phyloP scores from a whole-genome alignment of 2,888 invertebrate species.

The Apodemia duryi region DNA sequence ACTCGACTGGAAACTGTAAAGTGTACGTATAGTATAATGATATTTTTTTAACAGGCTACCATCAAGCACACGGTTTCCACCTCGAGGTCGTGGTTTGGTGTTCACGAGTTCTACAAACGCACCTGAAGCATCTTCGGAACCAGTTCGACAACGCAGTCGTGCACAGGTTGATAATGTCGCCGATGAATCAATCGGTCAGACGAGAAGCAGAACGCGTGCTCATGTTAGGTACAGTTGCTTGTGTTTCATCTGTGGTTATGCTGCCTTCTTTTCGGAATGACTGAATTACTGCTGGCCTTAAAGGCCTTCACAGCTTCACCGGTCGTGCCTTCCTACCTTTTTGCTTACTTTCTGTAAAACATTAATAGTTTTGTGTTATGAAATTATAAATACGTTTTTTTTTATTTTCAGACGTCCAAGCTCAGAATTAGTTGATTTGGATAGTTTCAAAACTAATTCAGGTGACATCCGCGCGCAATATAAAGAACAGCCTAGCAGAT shows the following conservation, averaged over 20 bases:
- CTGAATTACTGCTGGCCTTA: too few relatives aligned
- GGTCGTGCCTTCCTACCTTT: not conserved
- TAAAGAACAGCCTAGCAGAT: slow-evolving; percentile 66
- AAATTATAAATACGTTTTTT: not conserved
- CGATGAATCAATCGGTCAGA: slow-evolving; percentile 69
- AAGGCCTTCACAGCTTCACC: too few relatives aligned
- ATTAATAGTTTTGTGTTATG: not conserved
- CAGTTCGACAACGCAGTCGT: slow-evolving; percentile 60
- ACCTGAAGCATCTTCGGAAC: slow-evolving; percentile 67
- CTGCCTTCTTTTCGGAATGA: not conserved
- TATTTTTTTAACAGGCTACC: slow-evolving; percentile 79
- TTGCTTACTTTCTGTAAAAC: slow-evolving; percentile 10
- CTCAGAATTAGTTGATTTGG: slow-evolving; percentile 89
- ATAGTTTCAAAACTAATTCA: slow-evolving; percentile 88
- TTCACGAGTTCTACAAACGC: slow-evolving; percentile 65
- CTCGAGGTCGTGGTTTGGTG: slow-evolving; percentile 79
- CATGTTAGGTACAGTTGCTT: slow-evolving; percentile 70
- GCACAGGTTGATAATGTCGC: slow-evolving; percentile 65
- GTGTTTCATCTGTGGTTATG: slow-evolving; percentile 11
- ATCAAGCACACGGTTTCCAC: slow-evolving; percentile 91
- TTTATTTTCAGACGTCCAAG: slow-evolving; percentile 82
- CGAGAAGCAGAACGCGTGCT: slow-evolving; percentile 78
- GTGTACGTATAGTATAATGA: slow-evolving; percentile 31
- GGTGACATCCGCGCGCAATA: slow-evolving; percentile 77
- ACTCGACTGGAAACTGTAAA: slow-evolving; percentile 50